These are phyloP conservation scores for Poeciliopsis prolifica DNA, from an alignment of 2,113 vertebrate species.

Conservation along the genomic window DNA sequence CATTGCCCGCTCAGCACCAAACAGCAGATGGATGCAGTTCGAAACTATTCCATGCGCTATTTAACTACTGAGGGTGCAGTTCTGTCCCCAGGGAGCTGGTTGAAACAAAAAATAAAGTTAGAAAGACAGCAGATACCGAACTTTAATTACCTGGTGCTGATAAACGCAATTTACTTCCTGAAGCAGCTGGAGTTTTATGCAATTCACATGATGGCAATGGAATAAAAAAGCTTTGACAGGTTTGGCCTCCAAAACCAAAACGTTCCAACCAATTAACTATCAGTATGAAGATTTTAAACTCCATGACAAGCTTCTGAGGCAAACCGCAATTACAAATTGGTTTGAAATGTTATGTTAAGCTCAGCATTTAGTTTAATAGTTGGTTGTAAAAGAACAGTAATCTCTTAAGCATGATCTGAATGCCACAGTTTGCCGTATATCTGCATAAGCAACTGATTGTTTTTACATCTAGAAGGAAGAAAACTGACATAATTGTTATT, in stretches of 20 bases:
- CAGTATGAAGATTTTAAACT: not conserved
- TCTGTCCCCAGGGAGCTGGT: not conserved
- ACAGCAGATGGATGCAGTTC: constrained; percentile 2
- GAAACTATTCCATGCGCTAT: not conserved
- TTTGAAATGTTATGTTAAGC: not conserved
- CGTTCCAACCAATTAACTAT: not conserved
- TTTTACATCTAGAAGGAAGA: not conserved
- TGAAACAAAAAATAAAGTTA: constrained; percentile 1
- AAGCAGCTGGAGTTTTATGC: not conserved
- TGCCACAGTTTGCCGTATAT: not conserved
- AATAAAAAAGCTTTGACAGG: not conserved
- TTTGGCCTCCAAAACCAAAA: not conserved
- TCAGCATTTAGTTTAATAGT: not conserved
- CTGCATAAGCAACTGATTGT: not conserved
- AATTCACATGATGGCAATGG: not conserved
- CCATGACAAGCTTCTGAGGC: not conserved
- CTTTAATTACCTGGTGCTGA: not conserved
- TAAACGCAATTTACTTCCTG: not conserved
- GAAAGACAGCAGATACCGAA: not conserved
- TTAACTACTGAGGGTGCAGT: not conserved
- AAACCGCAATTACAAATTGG: not conserved
- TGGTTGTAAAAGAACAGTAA: not conserved
- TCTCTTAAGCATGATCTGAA: not conserved
- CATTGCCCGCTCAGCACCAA: not conserved
- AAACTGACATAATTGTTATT: not conserved